Percentiles rank a stretch among this genome's conserved stretches.
These are phyloP conservation scores for Pomacea maculata DNA, from an alignment of 1,140 invertebrate genomes.

Conservation along the genomic window DNA sequence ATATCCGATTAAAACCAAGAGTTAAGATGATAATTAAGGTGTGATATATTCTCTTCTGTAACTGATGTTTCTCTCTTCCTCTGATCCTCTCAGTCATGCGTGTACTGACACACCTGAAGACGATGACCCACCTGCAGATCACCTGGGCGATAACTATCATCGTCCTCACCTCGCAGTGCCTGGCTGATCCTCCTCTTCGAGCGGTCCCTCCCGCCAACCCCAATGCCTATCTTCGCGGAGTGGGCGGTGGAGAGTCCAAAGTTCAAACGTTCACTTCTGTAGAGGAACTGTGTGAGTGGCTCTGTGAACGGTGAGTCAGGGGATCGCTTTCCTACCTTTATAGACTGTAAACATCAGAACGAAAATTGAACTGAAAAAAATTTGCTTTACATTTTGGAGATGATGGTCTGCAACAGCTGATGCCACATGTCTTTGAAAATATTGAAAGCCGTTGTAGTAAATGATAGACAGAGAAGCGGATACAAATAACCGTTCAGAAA, in stretches of 20 bases:
- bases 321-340: not conserved
- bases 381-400: not conserved
- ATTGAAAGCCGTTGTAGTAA: no score
- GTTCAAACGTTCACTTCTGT: not conserved
- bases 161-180: not conserved
- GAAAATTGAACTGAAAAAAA: not conserved
- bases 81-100: no score
- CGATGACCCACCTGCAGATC: not conserved
- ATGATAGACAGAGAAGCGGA: no score
- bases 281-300: conserved; percentile 11
- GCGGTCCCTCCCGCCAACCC: not conserved
- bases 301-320: conserved; percentile 1
- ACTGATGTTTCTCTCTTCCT: no score
- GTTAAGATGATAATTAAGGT: no score
- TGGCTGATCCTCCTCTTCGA: no score
- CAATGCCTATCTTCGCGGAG: not conserved
- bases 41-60: no score
- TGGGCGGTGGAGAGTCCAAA: no score
- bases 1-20: no score
- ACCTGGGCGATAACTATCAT: not conserved
- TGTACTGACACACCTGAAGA: not conserved
- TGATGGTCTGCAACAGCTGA: not conserved
- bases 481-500: no score
- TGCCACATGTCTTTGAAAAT: not conserved
- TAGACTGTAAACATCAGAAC: not conserved